Conservation (phyloP, 2,113 vertebrate genomes). For the Pelecanoides urinatrix region DNA sequence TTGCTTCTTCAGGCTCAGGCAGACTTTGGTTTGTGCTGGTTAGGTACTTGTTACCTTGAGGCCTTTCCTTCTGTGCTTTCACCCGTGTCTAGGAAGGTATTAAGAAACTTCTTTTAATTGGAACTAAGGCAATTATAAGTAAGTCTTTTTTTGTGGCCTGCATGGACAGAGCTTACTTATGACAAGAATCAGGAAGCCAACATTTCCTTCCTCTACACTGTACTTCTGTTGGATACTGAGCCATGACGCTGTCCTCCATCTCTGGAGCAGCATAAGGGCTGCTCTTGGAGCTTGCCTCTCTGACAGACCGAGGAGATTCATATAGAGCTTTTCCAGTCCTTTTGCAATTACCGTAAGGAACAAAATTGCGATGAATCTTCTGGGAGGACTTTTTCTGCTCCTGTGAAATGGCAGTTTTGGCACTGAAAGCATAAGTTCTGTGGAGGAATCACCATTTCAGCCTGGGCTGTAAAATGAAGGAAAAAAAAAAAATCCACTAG, state of each 20-base stretch:
- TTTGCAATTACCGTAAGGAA: background rate
- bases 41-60: background rate
- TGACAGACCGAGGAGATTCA: background rate
- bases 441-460: background rate
- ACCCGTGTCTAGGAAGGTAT: background rate
- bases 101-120: background rate
- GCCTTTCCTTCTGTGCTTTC: background rate
- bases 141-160: background rate
- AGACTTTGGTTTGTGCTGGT: background rate
- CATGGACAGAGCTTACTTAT: background rate
- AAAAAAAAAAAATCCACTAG: background rate
- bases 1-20: background rate
- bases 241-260: background rate
- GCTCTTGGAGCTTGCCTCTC: background rate
- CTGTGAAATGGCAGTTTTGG: background rate
- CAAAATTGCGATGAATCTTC: background rate
- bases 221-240: background rate
- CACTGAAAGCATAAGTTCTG: background rate
- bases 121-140: background rate
- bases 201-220: background rate
- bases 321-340: background rate
- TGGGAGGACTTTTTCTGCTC: background rate
- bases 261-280: background rate
- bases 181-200: background rate
- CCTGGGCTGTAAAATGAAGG: background rate